Percentiles rank a stretch among this genome's conserved stretches.
phyloP scores from a whole-genome alignment of 2,113 vertebrate species.

The Mellivora capensis region DNA sequence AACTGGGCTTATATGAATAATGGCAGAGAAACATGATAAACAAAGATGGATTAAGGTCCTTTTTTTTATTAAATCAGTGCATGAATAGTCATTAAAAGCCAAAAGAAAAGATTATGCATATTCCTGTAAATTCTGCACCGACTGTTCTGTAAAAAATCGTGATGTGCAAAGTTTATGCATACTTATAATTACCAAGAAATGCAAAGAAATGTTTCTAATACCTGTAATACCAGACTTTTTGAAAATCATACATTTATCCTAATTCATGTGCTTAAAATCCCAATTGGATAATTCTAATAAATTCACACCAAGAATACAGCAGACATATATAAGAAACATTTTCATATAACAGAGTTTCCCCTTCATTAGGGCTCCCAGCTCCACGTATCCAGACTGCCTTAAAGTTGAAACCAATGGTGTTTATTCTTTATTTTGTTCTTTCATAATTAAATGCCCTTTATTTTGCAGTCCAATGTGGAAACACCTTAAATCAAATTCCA shows the following conservation, averaged over 20 bases:
- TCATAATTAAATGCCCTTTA: background rate
- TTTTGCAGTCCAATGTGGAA: background rate
- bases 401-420: background rate
- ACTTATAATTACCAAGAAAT: background rate
- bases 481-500: background rate
- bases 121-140: background rate
- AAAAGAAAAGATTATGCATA: background rate
- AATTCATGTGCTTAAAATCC: background rate
- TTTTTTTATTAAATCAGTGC: background rate
- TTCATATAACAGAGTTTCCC: background rate
- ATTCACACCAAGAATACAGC: background rate
- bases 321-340: conserved; percentile 1
- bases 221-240: background rate
- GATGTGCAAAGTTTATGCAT: background rate
- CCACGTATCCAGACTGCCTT: background rate
- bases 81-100: conserved; percentile 1
- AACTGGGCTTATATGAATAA: background rate
- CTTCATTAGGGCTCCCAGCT: background rate
- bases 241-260: background rate
- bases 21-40: conserved; percentile 19
- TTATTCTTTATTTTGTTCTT: background rate
- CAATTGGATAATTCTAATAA: background rate
- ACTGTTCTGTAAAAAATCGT: background rate
- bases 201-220: background rate
- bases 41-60: background rate